Percentiles rank a stretch among this genome's conserved stretches.
Evolutionary conservation across 2,113 vertebrate genomes (phyloP).

Genomic region (Lagopus leucura): DNA sequence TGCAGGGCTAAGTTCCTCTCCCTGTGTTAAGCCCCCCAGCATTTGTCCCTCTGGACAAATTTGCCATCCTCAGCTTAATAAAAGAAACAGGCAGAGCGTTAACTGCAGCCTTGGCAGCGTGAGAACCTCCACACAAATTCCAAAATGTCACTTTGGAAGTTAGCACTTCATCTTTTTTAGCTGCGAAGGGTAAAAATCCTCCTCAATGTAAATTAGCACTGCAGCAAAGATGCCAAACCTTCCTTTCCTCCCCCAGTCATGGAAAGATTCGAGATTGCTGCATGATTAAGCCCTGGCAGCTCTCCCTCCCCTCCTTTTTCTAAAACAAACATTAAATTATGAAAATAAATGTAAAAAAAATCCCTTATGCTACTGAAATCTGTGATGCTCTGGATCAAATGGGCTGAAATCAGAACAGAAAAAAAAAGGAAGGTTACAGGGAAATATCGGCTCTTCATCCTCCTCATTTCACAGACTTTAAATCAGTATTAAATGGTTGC

Average conservation of each 20-base stretch:
- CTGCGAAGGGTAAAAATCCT: slow-evolving; percentile 65
- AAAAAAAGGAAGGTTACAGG: slow-evolving; percentile 55
- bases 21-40: not conserved
- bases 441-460: slow-evolving; percentile 56
- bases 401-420: slow-evolving; percentile 47
- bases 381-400: slow-evolving; percentile 49
- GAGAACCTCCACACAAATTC: slow-evolving; percentile 44
- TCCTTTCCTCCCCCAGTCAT: slow-evolving; percentile 50
- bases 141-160: slow-evolving; percentile 68
- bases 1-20: not conserved
- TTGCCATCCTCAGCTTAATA: not conserved
- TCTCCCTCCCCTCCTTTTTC: slow-evolving; percentile 58
- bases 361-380: slow-evolving; percentile 51
- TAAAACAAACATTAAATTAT: slow-evolving; percentile 74
- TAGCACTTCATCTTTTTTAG: slow-evolving; percentile 71
- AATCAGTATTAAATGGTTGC: slow-evolving; percentile 45
- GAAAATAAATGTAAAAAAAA: slow-evolving; percentile 70
- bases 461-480: slow-evolving; percentile 52
- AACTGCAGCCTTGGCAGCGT: not conserved
- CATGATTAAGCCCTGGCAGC: slow-evolving; percentile 69
- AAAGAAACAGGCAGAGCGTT: not conserved
- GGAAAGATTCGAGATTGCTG: slow-evolving; percentile 55
- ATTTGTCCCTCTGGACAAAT: not conserved
- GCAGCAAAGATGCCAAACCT: slow-evolving; percentile 64
- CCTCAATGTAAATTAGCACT: slow-evolving; percentile 67